Percentiles rank a stretch among this genome's conserved stretches.
Evolutionary conservation across 2,113 vertebrate genomes (phyloP).

Genomic region (Silurus glanis): DNA sequence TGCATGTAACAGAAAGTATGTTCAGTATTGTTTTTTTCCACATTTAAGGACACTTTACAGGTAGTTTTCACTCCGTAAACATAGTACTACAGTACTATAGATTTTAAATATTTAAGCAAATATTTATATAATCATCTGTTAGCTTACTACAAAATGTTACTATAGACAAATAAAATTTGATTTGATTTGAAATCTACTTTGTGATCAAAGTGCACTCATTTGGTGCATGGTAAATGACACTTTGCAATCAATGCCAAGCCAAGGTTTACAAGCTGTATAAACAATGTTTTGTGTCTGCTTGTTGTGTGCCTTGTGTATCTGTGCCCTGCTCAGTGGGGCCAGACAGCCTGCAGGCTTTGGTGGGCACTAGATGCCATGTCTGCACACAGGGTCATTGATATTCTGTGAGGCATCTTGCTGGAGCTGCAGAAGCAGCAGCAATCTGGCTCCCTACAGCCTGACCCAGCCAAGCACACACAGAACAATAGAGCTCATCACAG

Average conservation of each 20-base stretch:
- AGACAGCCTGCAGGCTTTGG: slow-evolving; percentile 41
- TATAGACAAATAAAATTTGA: too few species aligned
- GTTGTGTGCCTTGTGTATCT: slow-evolving; percentile 1
- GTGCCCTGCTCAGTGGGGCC: slow-evolving; percentile 26
- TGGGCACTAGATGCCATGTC: slow-evolving; percentile 40
- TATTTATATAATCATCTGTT: not conserved
- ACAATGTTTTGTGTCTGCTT: slow-evolving; percentile 9
- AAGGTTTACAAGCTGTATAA: slow-evolving; percentile 11
- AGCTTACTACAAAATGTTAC: not conserved
- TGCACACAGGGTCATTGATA: slow-evolving; percentile 50
- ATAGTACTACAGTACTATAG: not conserved
- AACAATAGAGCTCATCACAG: slow-evolving; percentile 55
- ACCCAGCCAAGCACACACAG: slow-evolving; percentile 36
- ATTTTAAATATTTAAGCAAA: not conserved
- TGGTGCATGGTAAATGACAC: slow-evolving; percentile 13
- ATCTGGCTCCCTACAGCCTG: slow-evolving; percentile 39
- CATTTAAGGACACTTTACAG: too few species aligned
- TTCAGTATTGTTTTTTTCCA: too few species aligned
- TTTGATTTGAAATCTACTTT: not conserved
- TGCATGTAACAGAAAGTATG: too few species aligned
- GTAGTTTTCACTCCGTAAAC: too few species aligned
- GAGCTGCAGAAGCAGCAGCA: slow-evolving; percentile 40
- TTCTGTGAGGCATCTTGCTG: slow-evolving; percentile 40
- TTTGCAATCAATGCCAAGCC: slow-evolving; percentile 18
- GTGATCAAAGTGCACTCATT: not conserved